These are phyloP conservation scores for Alethe castanea DNA, from an alignment of 2,113 vertebrate genomes.

Conservation along the genomic window DNA sequence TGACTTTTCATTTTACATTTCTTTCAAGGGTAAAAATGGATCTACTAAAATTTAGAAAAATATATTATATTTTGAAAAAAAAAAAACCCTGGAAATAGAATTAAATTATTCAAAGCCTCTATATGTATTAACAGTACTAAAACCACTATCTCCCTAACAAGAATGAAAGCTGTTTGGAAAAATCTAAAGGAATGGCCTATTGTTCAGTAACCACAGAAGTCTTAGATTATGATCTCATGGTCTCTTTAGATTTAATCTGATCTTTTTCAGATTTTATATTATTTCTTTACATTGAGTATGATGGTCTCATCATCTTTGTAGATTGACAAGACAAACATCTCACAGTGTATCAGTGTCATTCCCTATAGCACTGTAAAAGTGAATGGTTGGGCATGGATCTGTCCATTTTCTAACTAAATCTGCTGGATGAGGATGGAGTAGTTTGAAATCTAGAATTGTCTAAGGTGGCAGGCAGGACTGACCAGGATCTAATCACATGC, in stretches of 20 bases:
- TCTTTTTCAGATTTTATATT: background rate
- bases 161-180: background rate
- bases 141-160: background rate
- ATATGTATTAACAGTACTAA: background rate
- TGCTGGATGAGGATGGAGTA: background rate
- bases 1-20: background rate
- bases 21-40: background rate
- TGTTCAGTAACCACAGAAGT: background rate
- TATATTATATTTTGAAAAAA: background rate
- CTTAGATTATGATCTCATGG: background rate
- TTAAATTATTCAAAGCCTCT: background rate
- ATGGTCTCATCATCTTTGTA: background rate
- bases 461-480: background rate
- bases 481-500: background rate
- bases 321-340: background rate
- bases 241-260: background rate
- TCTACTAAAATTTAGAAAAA: background rate
- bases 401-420: background rate
- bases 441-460: background rate
- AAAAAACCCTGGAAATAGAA: rapidly evolving
- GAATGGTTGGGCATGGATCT: background rate
- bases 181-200: background rate
- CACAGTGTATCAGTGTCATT: background rate
- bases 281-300: background rate
- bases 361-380: background rate